Evolutionary conservation across 1,140 invertebrate species (phyloP).

Genomic region (Tachypleus tridentatus): DNA sequence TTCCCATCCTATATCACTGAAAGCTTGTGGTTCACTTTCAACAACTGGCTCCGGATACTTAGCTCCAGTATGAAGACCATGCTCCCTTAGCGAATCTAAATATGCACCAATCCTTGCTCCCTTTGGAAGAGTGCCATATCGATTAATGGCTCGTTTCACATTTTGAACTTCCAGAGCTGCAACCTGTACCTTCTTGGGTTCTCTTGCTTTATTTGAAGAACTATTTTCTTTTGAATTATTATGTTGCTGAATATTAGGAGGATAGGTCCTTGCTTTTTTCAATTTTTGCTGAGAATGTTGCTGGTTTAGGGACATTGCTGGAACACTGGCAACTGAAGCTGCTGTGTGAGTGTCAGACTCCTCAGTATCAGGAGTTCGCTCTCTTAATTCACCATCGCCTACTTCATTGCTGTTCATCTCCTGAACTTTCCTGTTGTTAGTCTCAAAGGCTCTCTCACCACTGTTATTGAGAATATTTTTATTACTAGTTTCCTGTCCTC

Average conservation of each 20-base stretch:
- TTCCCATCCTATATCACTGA: not conserved
- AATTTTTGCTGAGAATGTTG: slow-evolving; percentile 22
- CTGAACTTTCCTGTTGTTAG: slow-evolving; percentile 34
- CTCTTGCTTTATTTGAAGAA: slow-evolving; percentile 6
- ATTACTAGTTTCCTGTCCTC: slow-evolving; percentile 24
- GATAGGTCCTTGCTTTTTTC: slow-evolving; percentile 46
- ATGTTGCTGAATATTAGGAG: slow-evolving; percentile 27
- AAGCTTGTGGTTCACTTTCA: slow-evolving; percentile 1
- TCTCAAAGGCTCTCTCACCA: slow-evolving; percentile 28
- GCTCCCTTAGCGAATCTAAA: slow-evolving; percentile 75
- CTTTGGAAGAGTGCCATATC: slow-evolving; percentile 91
- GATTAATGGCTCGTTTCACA: slow-evolving; percentile 86
- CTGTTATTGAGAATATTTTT: slow-evolving; percentile 24
- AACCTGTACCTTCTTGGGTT: slow-evolving; percentile 47
- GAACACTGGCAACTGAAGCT: slow-evolving; percentile 15
- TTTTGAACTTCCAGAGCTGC: slow-evolving; percentile 91
- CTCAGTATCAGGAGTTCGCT: slow-evolving; percentile 50
- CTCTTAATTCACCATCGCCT: slow-evolving; percentile 46
- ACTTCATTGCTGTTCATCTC: slow-evolving; percentile 17
- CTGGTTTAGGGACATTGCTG: slow-evolving; percentile 11
- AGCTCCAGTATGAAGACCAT: slow-evolving; percentile 16
- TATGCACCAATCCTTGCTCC: slow-evolving; percentile 90
- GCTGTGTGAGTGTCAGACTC: slow-evolving; percentile 35
- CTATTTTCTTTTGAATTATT: slow-evolving; percentile 12
- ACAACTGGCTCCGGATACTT: slow-evolving; percentile 13